Conservation (phyloP, 92 coral and sea anemone species). For the Porites divaricata region DNA sequence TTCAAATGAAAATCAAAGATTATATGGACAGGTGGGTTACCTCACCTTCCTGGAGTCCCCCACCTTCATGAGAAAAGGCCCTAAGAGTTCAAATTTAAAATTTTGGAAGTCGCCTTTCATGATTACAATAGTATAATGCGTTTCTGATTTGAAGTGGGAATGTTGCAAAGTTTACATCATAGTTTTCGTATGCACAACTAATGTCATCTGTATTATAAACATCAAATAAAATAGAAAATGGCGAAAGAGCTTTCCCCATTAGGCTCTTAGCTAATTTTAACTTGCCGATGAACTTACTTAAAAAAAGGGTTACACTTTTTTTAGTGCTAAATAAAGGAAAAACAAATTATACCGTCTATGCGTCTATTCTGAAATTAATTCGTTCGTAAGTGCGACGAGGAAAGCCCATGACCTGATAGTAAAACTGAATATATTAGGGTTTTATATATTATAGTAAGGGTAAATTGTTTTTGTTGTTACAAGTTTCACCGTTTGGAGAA, state of each 20-base stretch:
- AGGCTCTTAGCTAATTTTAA: neutral
- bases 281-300: neutral
- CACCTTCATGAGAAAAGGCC: too few species aligned
- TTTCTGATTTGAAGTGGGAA: neutral
- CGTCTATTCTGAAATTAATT: too few species aligned
- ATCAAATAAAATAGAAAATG: neutral
- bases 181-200: neutral
- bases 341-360: too few species aligned
- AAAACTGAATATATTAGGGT: too few species aligned
- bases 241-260: neutral
- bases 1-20: neutral
- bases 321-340: constrained; percentile 1
- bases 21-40: neutral
- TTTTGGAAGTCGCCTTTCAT: neutral
- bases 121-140: neutral
- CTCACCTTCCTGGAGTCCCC: too few species aligned
- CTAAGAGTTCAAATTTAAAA: neutral
- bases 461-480: too few species aligned
- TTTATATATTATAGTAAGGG: too few species aligned
- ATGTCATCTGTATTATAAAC: neutral
- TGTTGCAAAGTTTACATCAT: too few species aligned
- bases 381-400: too few species aligned
- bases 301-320: neutral
- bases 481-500: too few species aligned
- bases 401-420: too few species aligned